These are phyloP conservation scores for Crepidodera aurea DNA, from an alignment of 2,888 invertebrate species.

Conservation along the genomic window DNA sequence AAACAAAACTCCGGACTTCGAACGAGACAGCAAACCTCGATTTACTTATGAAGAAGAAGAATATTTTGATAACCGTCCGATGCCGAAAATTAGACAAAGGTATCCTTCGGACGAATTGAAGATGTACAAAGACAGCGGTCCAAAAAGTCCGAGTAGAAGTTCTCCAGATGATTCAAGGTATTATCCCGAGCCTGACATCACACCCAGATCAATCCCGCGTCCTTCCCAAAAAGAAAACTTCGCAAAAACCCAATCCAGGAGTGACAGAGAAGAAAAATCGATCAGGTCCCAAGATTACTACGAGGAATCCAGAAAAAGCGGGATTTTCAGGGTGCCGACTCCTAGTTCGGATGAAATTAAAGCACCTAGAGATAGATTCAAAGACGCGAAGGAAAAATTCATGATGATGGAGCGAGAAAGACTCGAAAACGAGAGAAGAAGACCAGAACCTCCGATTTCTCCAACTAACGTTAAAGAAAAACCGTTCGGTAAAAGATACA, in stretches of 20 bases:
- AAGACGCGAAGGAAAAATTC: slow-evolving; percentile 88
- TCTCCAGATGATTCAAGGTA: slow-evolving; percentile 34
- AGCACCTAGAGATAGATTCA: slow-evolving; percentile 82
- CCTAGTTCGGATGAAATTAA: slow-evolving; percentile 63
- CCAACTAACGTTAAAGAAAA: slow-evolving; percentile 48
- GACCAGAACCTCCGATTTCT: slow-evolving; percentile 52
- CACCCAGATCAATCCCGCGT: slow-evolving; percentile 30
- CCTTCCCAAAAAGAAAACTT: slow-evolving; percentile 31
- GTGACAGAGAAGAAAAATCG: slow-evolving; percentile 33
- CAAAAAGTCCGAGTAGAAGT: slow-evolving; percentile 33
- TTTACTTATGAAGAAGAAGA: slow-evolving; percentile 47
- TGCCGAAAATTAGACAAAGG: slow-evolving; percentile 53
- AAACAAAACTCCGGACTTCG: slow-evolving; percentile 44
- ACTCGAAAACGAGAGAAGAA: slow-evolving; percentile 64
- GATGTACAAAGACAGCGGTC: slow-evolving; percentile 41
- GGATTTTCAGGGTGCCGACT: slow-evolving; percentile 53
- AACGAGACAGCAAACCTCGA: slow-evolving; percentile 38
- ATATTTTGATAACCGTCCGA: slow-evolving; percentile 50
- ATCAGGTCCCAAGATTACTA: slow-evolving; percentile 32
- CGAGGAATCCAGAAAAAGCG: slow-evolving; percentile 36
- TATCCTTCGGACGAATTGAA: slow-evolving; percentile 43
- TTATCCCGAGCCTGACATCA: slow-evolving; percentile 45
- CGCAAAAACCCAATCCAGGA: slow-evolving; percentile 23
- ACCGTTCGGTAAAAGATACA: slow-evolving; percentile 51
- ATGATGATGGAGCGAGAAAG: slow-evolving; percentile 78